Base-by-base conservation (phyloP, 2,888 invertebrate species). In the Cenopis cana region DNA sequence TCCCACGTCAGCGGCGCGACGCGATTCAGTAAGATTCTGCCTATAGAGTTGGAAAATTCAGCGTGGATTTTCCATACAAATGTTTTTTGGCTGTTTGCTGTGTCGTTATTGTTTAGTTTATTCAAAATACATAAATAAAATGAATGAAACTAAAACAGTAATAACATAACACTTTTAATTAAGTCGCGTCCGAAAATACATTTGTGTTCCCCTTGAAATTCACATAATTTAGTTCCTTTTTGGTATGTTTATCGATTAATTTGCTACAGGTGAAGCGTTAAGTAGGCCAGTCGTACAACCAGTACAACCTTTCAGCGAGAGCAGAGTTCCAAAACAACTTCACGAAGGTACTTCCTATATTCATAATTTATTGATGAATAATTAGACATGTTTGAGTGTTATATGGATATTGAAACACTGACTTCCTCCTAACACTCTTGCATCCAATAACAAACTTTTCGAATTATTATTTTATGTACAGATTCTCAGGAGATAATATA, bases 401-500 rank as follows among this genome's bases (percentile, higher is more conserved):
- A 0, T 46, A n/a, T 46, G 46, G 3, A 12, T 38, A 12, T 38
- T 46, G 0, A n/a, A 8, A 33, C 33, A 33, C 33, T 33, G 33
- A 33, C 8, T 33, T 33, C 6, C 33, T 33, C 33, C 33, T 24
- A 24, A 24, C 24, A 24, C 1, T 24, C 24, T 24, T 24, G 24
- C 2, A 24, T 24, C 24, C 24, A 24, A 33, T 33, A 33, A 3
- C 9, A 8, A 33, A 33, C 33, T 8, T 33, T 8, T 33, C 33
- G 33, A 33, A 33, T 33, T 33, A 33, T 33, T 59, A 14, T 29
- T 29, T n/a, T 20, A 70, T 66, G 78, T 76, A 3, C 83, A 94
- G 95, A 93, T 49, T 80, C 87, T 5, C 89, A 89, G 74, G 94
- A 94, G 75, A 76, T 90, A 61, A 93, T 95, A 38, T 89, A 90